Evolutionary conservation across 1,140 invertebrate genomes (phyloP).

Genomic region (Thaumetopoea pityocampa): DNA sequence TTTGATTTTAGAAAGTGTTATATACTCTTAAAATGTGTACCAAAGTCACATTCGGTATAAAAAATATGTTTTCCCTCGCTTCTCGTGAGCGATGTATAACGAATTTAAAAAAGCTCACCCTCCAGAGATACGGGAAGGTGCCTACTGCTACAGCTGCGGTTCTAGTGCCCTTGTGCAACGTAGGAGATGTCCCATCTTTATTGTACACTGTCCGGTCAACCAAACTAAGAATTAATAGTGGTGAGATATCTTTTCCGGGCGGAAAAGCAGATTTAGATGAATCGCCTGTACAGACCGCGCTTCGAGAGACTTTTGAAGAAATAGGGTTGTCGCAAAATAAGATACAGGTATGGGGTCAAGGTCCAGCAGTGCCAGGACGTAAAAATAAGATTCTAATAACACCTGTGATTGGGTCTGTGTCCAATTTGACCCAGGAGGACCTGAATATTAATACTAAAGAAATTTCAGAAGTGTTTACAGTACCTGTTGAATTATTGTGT

Average conservation of each 20-base stretch:
- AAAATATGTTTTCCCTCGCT: slow-evolving; percentile 45
- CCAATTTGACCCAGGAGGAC: slow-evolving; percentile 66
- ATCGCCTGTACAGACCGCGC: slow-evolving; percentile 81
- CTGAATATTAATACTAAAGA: slow-evolving; percentile 82
- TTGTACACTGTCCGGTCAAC: slow-evolving; percentile 89
- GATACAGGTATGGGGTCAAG: slow-evolving; percentile 86
- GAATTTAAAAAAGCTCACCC: slow-evolving; percentile 42
- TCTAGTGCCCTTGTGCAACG: slow-evolving; percentile 84
- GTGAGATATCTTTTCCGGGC: slow-evolving; percentile 93
- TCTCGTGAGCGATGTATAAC: slow-evolving; percentile 48
- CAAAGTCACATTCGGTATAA: slow-evolving; percentile 23
- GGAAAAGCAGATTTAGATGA: slow-evolving; percentile 85
- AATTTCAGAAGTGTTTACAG: slow-evolving; percentile 86
- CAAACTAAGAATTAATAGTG: slow-evolving; percentile 82
- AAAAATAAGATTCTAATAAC: slow-evolving; percentile 79
- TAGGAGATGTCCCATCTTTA: slow-evolving; percentile 83
- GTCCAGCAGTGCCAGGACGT: slow-evolving; percentile 58
- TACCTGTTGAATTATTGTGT: slow-evolving; percentile 83
- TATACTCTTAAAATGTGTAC: slow-evolving; percentile 16
- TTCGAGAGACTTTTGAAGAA: slow-evolving; percentile 93
- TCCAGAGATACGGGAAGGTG: slow-evolving; percentile 25
- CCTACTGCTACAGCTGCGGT: slow-evolving; percentile 60
- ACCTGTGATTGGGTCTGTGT: slow-evolving; percentile 85
- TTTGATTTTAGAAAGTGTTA: not conserved
- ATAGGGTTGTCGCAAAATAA: slow-evolving; percentile 81